Conservation (phyloP, 2,113 vertebrate genomes). For the Albula goreensis region DNA sequence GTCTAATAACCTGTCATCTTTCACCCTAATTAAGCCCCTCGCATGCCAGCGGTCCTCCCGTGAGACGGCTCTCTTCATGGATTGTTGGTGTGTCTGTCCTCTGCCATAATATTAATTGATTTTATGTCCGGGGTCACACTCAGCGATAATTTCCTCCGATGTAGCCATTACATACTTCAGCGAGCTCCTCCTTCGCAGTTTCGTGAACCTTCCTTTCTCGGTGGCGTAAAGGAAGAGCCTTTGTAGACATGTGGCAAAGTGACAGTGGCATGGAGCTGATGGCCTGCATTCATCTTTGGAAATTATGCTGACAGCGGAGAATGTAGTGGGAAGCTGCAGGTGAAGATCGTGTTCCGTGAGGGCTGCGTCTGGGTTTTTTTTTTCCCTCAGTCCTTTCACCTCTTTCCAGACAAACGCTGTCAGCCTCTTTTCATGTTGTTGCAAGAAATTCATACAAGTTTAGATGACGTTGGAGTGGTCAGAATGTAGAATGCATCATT, state of each 20-base stretch:
- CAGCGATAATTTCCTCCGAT: slow-evolving; percentile 52
- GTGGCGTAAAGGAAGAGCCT: slow-evolving; percentile 1
- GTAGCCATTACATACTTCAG: slow-evolving; percentile 63
- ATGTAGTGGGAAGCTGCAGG: neutral
- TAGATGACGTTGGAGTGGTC: neutral
- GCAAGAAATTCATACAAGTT: neutral
- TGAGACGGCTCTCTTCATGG: slow-evolving; percentile 65
- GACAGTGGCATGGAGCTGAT: neutral
- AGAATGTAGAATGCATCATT: no score
- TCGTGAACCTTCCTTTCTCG: neutral
- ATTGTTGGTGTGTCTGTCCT: slow-evolving; percentile 65
- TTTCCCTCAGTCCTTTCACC: no score
- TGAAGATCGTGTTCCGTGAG: neutral
- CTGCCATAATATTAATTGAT: slow-evolving; percentile 70
- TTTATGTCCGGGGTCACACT: slow-evolving; percentile 57
- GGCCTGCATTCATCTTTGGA: neutral
- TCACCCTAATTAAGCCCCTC: slow-evolving; percentile 65
- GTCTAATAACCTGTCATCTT: slow-evolving; percentile 63
- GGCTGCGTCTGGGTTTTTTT: neutral
- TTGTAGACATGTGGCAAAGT: neutral
- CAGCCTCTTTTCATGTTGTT: no score
- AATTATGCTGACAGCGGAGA: neutral
- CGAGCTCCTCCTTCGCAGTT: slow-evolving; percentile 42
- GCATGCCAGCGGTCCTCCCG: slow-evolving; percentile 53
- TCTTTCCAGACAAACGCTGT: no score